These are phyloP conservation scores for Yasuhikotakia modesta DNA, from an alignment of 2,797 vertebrate genomes.

Conservation along the genomic window DNA sequence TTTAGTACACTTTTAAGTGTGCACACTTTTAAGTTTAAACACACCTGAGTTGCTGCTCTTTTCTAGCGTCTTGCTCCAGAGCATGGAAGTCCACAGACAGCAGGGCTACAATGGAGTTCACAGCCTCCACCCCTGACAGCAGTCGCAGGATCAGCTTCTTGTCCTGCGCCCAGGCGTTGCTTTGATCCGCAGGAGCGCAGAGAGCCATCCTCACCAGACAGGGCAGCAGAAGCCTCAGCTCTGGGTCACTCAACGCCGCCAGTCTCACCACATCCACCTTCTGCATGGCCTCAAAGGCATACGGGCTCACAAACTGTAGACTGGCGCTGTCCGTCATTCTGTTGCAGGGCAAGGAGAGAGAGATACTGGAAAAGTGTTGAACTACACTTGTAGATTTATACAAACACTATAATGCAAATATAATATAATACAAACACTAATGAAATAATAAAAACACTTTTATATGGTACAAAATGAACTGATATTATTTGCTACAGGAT, in stretches of 20 bases:
- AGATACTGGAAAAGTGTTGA: neutral
- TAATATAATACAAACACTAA: no score
- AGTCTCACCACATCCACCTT: constrained; percentile 92
- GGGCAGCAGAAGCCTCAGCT: constrained; percentile 90
- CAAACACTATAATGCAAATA: no score
- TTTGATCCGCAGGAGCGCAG: constrained; percentile 97
- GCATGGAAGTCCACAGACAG: constrained; percentile 97
- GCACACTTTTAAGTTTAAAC: neutral
- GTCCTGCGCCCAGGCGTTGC: constrained; percentile 95
- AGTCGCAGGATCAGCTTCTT: constrained; percentile 97
- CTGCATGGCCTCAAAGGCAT: constrained; percentile 97
- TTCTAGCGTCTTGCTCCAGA: constrained; percentile 95
- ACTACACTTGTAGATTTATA: no score
- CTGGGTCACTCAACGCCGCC: constrained; percentile 91
- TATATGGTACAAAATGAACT: no score
- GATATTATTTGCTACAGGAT: no score
- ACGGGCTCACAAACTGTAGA: constrained; percentile 93
- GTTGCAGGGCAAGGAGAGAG: neutral
- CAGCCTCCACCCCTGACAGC: constrained; percentile 95
- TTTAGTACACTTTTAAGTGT: no score
- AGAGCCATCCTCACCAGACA: constrained; percentile 97
- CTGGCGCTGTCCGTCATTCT: constrained; percentile 83
- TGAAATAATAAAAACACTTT: no score
- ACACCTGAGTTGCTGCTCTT: constrained; percentile 96
- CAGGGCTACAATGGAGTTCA: constrained; percentile 95